Conservation (phyloP, 2,113 vertebrate genomes). For the Piprites chloris region DNA sequence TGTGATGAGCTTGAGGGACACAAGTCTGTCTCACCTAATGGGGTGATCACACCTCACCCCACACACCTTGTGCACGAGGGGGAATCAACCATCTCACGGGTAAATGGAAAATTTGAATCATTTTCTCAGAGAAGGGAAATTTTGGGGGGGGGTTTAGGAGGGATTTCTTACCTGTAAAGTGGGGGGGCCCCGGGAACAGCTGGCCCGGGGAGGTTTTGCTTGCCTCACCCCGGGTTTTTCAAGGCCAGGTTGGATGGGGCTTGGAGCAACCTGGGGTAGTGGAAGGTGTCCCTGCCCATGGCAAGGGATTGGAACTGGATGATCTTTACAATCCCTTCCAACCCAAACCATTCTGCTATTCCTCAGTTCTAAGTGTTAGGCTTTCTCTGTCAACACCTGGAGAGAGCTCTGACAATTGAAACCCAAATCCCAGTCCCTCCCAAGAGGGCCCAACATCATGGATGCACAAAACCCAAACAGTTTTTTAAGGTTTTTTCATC, state of each 20-base stretch:
- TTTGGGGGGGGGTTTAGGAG: too few relatives aligned
- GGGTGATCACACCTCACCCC: not conserved
- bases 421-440: not conserved
- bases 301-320: not conserved
- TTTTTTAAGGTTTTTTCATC: not conserved
- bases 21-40: not conserved
- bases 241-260: accelerated
- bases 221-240: not conserved
- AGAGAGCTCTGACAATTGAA: not conserved
- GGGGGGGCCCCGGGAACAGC: not conserved
- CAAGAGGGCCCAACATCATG: not conserved
- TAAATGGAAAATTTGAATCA: not conserved
- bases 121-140: not conserved
- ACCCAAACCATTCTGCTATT: not conserved
- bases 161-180: not conserved
- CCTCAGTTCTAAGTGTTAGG: not conserved
- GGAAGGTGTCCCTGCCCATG: not conserved
- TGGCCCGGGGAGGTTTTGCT: not conserved
- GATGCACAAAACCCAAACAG: not conserved
- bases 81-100: too few relatives aligned
- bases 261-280: accelerated
- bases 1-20: not conserved
- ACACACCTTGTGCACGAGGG: accelerated
- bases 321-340: not conserved
- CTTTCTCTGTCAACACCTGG: not conserved